Base-by-base conservation (phyloP, 2,888 invertebrate species). In the Alloplasta piceator region DNA sequence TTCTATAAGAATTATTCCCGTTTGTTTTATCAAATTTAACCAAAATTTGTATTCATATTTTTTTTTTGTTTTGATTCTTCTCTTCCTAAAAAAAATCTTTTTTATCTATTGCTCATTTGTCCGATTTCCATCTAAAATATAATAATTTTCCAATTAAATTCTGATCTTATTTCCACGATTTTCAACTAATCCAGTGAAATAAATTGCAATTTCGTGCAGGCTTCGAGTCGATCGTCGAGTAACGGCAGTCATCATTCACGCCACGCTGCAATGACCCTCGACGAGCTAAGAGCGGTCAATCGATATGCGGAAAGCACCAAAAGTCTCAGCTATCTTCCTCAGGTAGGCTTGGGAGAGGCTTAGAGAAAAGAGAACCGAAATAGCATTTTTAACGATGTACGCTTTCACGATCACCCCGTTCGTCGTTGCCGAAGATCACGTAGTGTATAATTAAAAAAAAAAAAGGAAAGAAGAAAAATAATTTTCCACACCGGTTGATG, bases 281-380 rank as follows among this genome's bases (percentile, higher is more conserved):
- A 97, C 86, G 97, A 97, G 92, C 93, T 97, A 68, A 94, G 97
- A 83, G 97, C 96, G 82, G 96, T 97, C 87, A 97, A 98, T 94
- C 95, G 96, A 89, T 97, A 97, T 92, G 97, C 97, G 26, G 98
- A 98, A 93, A 97, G 97, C 93, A 98, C 97, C 80, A 96, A 97
- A 92, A 97, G 97, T 92, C 95, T 98, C 89, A 97, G 97, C 89
- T 98, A 97, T 93, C 94, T 98, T 90, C 98, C 98, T 85, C 97
- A 97, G 96, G 98, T 98, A 94, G 93, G 93, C 92, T 92, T 93
- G 85, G 88, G 88, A 84, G 87, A 87, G 85, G 89, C 88, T 85
- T 88, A 87, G 85, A 43, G 43, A 56, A 56, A 64, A 66, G 63
- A 64, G 60, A 76, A 72, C 66, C 26, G 26, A 26, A 26, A 3